Evolutionary conservation across 1,140 invertebrate species (phyloP), one percentile per base, ranked within the genome.

Genomic region (Lepidostoma basale): DNA sequence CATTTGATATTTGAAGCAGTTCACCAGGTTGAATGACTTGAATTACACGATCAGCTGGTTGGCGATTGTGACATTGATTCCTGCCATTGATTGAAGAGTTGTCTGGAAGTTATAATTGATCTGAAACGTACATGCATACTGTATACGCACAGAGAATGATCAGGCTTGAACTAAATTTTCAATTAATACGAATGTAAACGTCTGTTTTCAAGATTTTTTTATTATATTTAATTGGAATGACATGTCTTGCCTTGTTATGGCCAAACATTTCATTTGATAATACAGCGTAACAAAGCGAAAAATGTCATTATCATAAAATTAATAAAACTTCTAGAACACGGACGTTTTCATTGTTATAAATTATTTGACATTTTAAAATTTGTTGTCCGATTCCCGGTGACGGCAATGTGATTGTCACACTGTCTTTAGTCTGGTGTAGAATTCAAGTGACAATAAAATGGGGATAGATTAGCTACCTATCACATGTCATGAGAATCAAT

Each of bases 1-100:
- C 45, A 49, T 22, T 49, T 49, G 45, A 49, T 49, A 49, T 49
- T 49, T 49, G 45, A 20, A 8, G 22, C 6, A 23, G 45, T 49
- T 49, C 45, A 49, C 10, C 9, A 4, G 45, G 45, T 49, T 23
- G 45, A 49, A 23, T 23, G 25, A 49, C 25, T 23, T 49, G 45
- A 20, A 49, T 49, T 49, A 3, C 45, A 49, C 18, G 23, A 23
- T 23, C 45, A 49, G 20, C 22, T 23, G 45, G 2, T 22, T 16
- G 44, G 9, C 12, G 45, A 22, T 8, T 49, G 10, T 26, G 45
- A 23, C 45, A 49, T 49, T 49, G 45, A 23, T 49, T 49, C 22
- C 22, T 9, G 4, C 39, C 3, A 14, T 6, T 14, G 39, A 40
- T 40, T 18, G 18, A 16, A n/a, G 18, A 40, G 18, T 18, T 6